Evolutionary conservation across 2,888 invertebrate genomes (phyloP).

Genomic region (Vanessa cardui): DNA sequence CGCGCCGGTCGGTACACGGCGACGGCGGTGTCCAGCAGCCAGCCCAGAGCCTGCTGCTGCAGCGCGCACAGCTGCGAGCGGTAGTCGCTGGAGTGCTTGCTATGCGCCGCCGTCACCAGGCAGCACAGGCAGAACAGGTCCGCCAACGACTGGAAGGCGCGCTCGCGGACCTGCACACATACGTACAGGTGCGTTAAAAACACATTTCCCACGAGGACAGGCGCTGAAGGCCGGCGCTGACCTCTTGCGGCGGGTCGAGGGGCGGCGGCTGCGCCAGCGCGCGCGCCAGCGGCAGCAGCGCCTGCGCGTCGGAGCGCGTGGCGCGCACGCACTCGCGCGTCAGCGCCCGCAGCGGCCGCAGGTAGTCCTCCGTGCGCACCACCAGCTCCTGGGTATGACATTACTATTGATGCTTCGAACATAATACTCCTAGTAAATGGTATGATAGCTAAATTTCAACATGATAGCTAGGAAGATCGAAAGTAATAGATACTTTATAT

Average conservation of each 20-base stretch:
- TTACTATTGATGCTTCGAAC: neutral
- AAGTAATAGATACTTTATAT: neutral
- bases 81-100: slow-evolving; percentile 75
- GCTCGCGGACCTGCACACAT: slow-evolving; percentile 84
- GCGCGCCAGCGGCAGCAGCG: slow-evolving; percentile 90
- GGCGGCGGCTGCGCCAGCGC: slow-evolving; percentile 86
- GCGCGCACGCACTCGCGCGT: slow-evolving; percentile 94
- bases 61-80: slow-evolving; percentile 79
- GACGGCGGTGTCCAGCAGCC: slow-evolving; percentile 93
- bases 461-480: neutral
- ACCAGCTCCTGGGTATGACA: slow-evolving; percentile 86
- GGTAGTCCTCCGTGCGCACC: slow-evolving; percentile 93
- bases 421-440: neutral
- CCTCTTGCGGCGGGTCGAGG: slow-evolving; percentile 83
- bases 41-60: slow-evolving; percentile 93
- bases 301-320: slow-evolving; percentile 90
- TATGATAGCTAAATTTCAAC: too few relatives aligned
- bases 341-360: slow-evolving; percentile 92
- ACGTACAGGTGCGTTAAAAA: too few relatives aligned
- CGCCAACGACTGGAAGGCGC: slow-evolving; percentile 91
- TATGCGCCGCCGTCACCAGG: slow-evolving; percentile 87
- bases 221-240: slow-evolving; percentile 46
- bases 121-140: slow-evolving; percentile 94
- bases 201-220: too few relatives aligned
- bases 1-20: slow-evolving; percentile 87